Evolutionary conservation across 1,140 invertebrate genomes (phyloP), one percentile per base, ranked within the genome.

Genomic region (Pseudomyrmex flavicornis): DNA sequence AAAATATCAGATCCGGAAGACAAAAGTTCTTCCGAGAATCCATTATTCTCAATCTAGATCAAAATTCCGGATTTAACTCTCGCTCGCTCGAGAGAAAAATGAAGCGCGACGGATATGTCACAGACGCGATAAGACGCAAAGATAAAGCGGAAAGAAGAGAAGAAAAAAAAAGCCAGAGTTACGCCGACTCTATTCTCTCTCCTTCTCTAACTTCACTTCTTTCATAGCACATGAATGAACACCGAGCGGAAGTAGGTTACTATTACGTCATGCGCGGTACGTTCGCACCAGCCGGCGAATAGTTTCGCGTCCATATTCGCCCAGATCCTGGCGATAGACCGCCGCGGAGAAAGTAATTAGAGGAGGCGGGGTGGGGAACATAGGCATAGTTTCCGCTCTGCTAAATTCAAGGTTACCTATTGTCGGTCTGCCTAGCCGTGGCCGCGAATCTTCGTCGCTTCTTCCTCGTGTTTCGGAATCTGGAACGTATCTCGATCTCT

Each of bases 301-400:
- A 89, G 90, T 91, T 93, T 92, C 87, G 88, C 91, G 89, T 75
- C 74, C 84, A 90, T 90, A 93, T 92, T 92, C 91, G 88, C 88
- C 88, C 89, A 91, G 90, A 90, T 92, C 87, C 75, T 75, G 82
- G 77, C 91, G 91, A 92, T 87, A 87, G 72, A 83, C 87, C 15
- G 69, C 77, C 83, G 76, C 84, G 89, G 92, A 93, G 93, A 94
- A 94, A 94, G 93, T 93, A 93, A 93, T 94, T 94, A 93, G 92
- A 91, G 35, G 88, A 90, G 65, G 74, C 68, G 58, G 61, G 58
- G 83, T 50, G 35, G 70, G 69, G 59, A 74, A 74, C 79, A 87
- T 58, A 77, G 87, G 83, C 77, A 68, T 70, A 85, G 91, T 93
- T 93, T 93, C 92, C 91, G 92, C 92, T 93, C 92, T 91, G 92